phyloP scores from a whole-genome alignment of 2,113 vertebrate genomes.

The Nycticebus coucang region DNA sequence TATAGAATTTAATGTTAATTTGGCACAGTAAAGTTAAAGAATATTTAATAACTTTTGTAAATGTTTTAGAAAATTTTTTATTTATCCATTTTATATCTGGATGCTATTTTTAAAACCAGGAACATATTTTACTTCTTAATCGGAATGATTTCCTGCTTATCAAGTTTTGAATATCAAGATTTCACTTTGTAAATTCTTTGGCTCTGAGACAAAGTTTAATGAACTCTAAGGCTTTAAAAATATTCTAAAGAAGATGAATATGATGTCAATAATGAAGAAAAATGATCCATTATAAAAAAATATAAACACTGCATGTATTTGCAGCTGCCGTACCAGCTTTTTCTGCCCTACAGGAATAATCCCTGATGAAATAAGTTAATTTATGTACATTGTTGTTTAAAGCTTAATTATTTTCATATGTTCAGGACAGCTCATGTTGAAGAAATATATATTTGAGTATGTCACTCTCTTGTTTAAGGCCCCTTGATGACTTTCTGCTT shows the following conservation, averaged over 20 bases:
- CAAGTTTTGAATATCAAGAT: not conserved
- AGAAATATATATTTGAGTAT: slow-evolving; percentile 18
- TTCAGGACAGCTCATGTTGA: slow-evolving; percentile 32
- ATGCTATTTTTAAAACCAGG: not conserved
- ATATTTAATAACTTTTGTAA: not conserved
- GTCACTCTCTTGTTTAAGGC: not conserved
- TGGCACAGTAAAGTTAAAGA: not conserved
- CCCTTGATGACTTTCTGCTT: not conserved
- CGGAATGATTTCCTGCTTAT: not conserved
- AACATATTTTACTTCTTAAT: slow-evolving; percentile 27
- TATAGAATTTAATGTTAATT: not conserved
- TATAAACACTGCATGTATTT: slow-evolving; percentile 39
- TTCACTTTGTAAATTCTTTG: slow-evolving; percentile 33
- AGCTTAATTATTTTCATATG: slow-evolving; percentile 50
- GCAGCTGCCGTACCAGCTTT: slow-evolving; percentile 55
- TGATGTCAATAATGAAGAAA: slow-evolving; percentile 68
- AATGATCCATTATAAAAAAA: slow-evolving; percentile 58
- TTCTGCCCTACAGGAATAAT: slow-evolving; percentile 51
- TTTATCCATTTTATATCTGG: slow-evolving; percentile 10
- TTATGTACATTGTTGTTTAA: slow-evolving; percentile 54
- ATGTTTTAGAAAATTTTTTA: not conserved
- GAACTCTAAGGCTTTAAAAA: slow-evolving; percentile 44
- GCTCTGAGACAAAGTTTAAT: slow-evolving; percentile 47
- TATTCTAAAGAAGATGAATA: slow-evolving; percentile 40
- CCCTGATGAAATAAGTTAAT: slow-evolving; percentile 64